Percentiles rank a stretch among this genome's conserved stretches.
Evolutionary conservation across 2,113 vertebrate species (phyloP).

Genomic region (Bufo bufo): DNA sequence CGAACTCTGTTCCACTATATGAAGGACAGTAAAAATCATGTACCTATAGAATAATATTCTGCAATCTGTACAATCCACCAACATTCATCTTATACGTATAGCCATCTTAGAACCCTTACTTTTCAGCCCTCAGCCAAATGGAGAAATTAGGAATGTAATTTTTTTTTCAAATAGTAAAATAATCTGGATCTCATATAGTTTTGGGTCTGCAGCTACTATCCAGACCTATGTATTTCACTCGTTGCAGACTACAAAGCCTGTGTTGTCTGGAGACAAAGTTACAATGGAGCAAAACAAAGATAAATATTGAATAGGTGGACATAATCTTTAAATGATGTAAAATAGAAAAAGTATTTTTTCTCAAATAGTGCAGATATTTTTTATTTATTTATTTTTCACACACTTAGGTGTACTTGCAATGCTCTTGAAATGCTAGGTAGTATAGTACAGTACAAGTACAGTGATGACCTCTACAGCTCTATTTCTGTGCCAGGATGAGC

Average conservation of each 20-base stretch:
- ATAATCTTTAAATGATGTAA: neutral
- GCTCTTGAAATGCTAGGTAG: neutral
- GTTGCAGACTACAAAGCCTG: neutral
- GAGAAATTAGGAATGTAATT: too few species aligned
- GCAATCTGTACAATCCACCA: neutral
- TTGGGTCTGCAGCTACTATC: too few species aligned
- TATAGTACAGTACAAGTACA: too few species aligned
- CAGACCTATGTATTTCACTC: too few species aligned
- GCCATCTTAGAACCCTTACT: too few species aligned
- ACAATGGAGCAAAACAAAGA: neutral
- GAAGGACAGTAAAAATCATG: neutral
- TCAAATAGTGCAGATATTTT: too few species aligned
- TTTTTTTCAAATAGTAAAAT: too few species aligned
- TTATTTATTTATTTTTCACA: too few species aligned
- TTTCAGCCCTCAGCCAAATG: too few species aligned
- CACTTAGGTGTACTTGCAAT: neutral
- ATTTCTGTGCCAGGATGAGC: too few species aligned
- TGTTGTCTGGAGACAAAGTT: neutral
- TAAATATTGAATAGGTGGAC: neutral
- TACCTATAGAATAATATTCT: neutral
- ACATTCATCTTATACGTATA: neutral
- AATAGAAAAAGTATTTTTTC: neutral
- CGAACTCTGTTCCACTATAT: neutral
- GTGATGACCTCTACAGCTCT: too few species aligned
- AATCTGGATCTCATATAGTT: too few species aligned